Conservation (phyloP, 2,888 invertebrate genomes). For the Noctua fimbriata region DNA sequence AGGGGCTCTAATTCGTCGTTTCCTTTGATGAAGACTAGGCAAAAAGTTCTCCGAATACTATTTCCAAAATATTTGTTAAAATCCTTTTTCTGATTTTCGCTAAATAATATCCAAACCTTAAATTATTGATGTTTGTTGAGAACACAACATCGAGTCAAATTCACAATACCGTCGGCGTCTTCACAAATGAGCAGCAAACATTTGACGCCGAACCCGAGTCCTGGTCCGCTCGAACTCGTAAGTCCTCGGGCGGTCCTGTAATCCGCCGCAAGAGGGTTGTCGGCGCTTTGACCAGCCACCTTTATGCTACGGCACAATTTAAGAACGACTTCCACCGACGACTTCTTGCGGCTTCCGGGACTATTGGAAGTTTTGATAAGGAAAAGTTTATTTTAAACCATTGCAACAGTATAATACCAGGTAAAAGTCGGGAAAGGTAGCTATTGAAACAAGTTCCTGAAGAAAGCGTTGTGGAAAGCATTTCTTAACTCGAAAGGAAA, state of each 20-base stretch:
- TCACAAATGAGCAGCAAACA: constrained; percentile 31
- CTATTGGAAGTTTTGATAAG: neutral
- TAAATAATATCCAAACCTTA: neutral
- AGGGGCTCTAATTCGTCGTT: neutral
- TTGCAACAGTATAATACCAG: neutral
- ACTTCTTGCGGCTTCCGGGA: constrained; percentile 19
- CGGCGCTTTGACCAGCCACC: constrained; percentile 52
- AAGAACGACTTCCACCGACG: constrained; percentile 7
- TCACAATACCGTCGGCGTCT: neutral
- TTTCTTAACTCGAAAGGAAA: neutral
- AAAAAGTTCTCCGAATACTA: neutral
- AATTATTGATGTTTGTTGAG: too few relatives aligned
- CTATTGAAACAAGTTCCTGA: neutral
- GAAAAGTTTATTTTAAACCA: constrained; percentile 2
- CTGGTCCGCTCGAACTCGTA: constrained; percentile 29
- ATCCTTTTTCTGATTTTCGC: neutral
- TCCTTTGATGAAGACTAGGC: neutral
- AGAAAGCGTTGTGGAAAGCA: neutral
- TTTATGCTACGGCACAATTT: constrained; percentile 37
- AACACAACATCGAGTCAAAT: neutral
- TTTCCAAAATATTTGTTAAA: neutral
- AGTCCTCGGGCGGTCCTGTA: constrained; percentile 44
- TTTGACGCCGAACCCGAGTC: constrained; percentile 7
- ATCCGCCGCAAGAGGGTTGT: constrained; percentile 59
- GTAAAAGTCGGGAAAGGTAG: neutral